phyloP scores from a whole-genome alignment of 2,113 vertebrate species.

The Perca fluviatilis region DNA sequence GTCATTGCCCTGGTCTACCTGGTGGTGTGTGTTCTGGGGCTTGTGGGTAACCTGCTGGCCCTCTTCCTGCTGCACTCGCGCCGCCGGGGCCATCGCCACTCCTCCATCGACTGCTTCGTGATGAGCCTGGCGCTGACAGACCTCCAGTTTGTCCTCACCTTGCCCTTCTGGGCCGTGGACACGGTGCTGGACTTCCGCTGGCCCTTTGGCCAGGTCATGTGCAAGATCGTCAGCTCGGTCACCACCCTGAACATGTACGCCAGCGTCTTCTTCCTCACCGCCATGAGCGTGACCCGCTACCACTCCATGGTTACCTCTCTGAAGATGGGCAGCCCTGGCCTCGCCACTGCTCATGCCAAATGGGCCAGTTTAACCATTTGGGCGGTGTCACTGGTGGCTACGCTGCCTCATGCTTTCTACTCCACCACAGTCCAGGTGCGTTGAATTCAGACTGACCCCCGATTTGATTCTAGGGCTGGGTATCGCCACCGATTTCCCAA shows the following conservation, averaged over 20 bases:
- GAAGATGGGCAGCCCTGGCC: conserved; percentile 77
- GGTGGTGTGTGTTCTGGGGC: conserved; percentile 85
- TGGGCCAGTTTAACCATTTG: conserved; percentile 85
- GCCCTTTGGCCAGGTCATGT: conserved; percentile 88
- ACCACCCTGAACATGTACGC: conserved; percentile 88
- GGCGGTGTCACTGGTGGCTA: conserved; percentile 82
- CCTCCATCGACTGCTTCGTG: conserved; percentile 84
- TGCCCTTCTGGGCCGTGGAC: conserved; percentile 89
- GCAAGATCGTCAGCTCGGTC: conserved; percentile 87
- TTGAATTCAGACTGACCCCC: neutral
- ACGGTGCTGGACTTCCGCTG: conserved; percentile 87
- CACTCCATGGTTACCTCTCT: conserved; percentile 81
- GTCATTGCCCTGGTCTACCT: conserved; percentile 84
- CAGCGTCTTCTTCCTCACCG: conserved; percentile 87
- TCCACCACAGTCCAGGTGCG: conserved; percentile 82
- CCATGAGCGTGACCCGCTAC: conserved; percentile 88
- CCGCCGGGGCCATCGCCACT: conserved; percentile 74
- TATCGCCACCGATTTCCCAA: too few relatives aligned
- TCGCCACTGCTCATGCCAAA: conserved; percentile 63
- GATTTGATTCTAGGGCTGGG: neutral
- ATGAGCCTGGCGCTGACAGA: conserved; percentile 87
- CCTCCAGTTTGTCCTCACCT: conserved; percentile 87
- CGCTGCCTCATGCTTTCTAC: conserved; percentile 85
- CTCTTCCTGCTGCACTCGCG: conserved; percentile 84
- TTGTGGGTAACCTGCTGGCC: conserved; percentile 86